Conservation (phyloP, 2,113 vertebrate genomes). For the Pedionomus torquatus region DNA sequence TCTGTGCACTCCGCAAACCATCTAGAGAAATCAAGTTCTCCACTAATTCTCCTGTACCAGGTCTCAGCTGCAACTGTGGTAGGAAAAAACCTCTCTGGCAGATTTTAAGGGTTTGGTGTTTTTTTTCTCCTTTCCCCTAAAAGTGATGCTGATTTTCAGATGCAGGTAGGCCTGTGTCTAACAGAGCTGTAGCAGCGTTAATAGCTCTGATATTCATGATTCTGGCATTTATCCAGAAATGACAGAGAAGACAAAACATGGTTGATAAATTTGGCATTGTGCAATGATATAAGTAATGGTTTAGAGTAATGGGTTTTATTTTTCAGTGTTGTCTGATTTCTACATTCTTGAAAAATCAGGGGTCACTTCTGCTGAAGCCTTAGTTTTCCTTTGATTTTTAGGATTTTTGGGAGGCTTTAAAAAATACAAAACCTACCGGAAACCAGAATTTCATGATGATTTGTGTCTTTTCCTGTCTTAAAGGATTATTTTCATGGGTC, state of each 20-base stretch:
- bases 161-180: neutral
- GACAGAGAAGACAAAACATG: conserved; percentile 23
- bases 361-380: neutral
- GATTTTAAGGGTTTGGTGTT: neutral
- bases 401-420: neutral
- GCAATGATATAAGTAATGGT: neutral
- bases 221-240: conserved; percentile 17
- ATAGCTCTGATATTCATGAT: neutral
- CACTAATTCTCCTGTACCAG: neutral
- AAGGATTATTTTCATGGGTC: neutral
- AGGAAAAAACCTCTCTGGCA: neutral
- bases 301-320: neutral
- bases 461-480: neutral
- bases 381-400: neutral
- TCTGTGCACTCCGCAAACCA: neutral
- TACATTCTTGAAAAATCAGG: neutral
- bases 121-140: neutral
- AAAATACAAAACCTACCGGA: neutral
- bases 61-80: neutral
- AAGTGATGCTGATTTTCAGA: conserved; percentile 1
- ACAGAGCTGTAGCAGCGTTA: neutral
- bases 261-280: conserved; percentile 14
- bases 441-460: neutral
- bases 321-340: neutral
- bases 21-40: neutral